A percentile compares a stretch with the other conserved stretches of the same genome.
Evolutionary conservation across 2,888 invertebrate genomes (phyloP).

Genomic region (Matsumyia berberina): DNA sequence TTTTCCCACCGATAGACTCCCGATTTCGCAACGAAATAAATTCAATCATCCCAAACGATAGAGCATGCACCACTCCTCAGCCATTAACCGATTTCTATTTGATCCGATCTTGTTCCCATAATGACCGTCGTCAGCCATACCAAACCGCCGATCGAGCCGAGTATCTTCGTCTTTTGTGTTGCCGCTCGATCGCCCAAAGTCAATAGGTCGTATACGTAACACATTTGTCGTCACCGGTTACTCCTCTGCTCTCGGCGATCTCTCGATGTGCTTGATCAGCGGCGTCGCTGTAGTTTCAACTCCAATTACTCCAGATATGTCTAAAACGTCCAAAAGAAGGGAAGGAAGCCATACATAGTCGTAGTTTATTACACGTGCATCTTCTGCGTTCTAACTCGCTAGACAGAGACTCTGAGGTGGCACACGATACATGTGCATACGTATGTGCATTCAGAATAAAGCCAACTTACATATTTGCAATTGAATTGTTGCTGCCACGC

Average conservation of each 20-base stretch:
- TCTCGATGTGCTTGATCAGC: slow-evolving; percentile 61
- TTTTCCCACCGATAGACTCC: slow-evolving; percentile 24
- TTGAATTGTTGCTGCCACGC: slow-evolving; percentile 60
- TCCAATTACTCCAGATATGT: slow-evolving; percentile 69
- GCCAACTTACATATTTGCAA: slow-evolving; percentile 27
- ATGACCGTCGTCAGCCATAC: slow-evolving; percentile 42
- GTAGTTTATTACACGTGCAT: slow-evolving; percentile 71
- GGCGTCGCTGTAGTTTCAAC: slow-evolving; percentile 26
- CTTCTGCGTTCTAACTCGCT: slow-evolving; percentile 55
- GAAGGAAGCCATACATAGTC: slow-evolving; percentile 64
- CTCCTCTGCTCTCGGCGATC: slow-evolving; percentile 9
- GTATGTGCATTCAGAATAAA: slow-evolving; percentile 45
- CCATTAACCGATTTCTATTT: slow-evolving; percentile 42
- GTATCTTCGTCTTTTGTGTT: slow-evolving; percentile 71
- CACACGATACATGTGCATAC: background rate
- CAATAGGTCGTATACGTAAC: slow-evolving; percentile 74
- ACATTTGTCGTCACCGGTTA: slow-evolving; percentile 72
- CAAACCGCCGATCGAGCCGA: slow-evolving; percentile 20
- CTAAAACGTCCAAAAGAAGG: slow-evolving; percentile 50
- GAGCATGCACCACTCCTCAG: slow-evolving; percentile 46
- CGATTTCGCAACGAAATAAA: slow-evolving; percentile 39
- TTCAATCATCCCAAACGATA: slow-evolving; percentile 49
- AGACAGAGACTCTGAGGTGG: background rate
- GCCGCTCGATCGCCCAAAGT: slow-evolving; percentile 76
- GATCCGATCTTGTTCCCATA: slow-evolving; percentile 67